phyloP scores from a whole-genome alignment of 2,888 invertebrate genomes.

The Oligia strigilis region DNA sequence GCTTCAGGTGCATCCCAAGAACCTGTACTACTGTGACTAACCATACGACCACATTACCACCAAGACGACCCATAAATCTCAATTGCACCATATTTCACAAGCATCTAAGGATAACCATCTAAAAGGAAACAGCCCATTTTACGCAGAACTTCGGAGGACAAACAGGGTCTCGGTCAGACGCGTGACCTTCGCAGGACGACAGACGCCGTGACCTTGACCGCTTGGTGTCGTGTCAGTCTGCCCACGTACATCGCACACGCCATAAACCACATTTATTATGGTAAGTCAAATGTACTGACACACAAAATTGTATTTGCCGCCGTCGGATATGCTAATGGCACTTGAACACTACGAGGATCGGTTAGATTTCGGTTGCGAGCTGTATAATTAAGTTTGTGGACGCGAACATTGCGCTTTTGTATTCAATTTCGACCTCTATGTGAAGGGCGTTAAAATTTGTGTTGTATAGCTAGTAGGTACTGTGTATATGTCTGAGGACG shows the following conservation, averaged over 20 bases:
- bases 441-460: constrained; percentile 62
- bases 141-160: constrained; percentile 61
- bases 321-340: constrained; percentile 47
- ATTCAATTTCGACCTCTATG: constrained; percentile 72
- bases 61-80: constrained; percentile 46
- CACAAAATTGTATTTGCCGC: constrained; percentile 64
- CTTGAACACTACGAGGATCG: constrained; percentile 39
- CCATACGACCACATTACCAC: constrained; percentile 31
- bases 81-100: constrained; percentile 52
- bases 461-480: constrained; percentile 28
- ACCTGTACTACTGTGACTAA: constrained; percentile 12
- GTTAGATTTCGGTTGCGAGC: constrained; percentile 47
- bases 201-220: constrained; percentile 73
- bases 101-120: constrained; percentile 56
- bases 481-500: constrained; percentile 63
- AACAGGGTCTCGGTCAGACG: constrained; percentile 61
- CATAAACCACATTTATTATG: constrained; percentile 68
- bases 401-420: constrained; percentile 64
- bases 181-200: constrained; percentile 71
- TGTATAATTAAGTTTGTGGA: constrained; percentile 62
- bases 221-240: constrained; percentile 72
- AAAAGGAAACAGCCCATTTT: constrained; percentile 50
- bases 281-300: constrained; percentile 63
- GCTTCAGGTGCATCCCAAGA: not conserved
- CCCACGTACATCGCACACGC: constrained; percentile 71